These are phyloP conservation scores for Telmatochromis sp. DNA, from an alignment of 2,113 vertebrate genomes.

Conservation along the genomic window DNA sequence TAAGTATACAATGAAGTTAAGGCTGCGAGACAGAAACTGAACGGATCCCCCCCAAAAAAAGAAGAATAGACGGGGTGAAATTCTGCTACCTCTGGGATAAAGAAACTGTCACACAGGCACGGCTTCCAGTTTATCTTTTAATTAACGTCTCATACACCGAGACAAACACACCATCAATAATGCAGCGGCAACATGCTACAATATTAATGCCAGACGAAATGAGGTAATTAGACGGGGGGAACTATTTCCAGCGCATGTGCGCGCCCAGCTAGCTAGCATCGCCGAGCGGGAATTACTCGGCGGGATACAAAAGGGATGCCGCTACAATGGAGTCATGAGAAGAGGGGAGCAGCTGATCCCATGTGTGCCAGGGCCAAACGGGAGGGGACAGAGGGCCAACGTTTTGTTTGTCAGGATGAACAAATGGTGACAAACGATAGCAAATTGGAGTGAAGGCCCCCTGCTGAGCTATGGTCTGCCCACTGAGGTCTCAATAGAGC, in stretches of 20 bases:
- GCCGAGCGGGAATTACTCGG: neutral
- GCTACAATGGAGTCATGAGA: conserved; percentile 2
- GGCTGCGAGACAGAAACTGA: neutral
- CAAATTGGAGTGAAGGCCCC: conserved; percentile 74
- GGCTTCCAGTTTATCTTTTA: conserved; percentile 50
- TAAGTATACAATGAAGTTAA: neutral
- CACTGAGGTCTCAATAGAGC: conserved; percentile 33
- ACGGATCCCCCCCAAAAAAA: neutral
- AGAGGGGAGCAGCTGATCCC: conserved; percentile 39
- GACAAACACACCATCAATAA: conserved; percentile 60
- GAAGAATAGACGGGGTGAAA: neutral
- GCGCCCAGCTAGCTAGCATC: neutral
- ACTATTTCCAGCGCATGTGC: conserved; percentile 30
- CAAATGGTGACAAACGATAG: conserved; percentile 73
- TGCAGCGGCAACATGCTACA: conserved; percentile 44
- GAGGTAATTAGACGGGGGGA: conserved; percentile 42
- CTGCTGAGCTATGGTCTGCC: conserved; percentile 61
- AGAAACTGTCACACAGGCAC: conserved; percentile 36
- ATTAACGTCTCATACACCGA: conserved; percentile 52
- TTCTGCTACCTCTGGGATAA: conserved; percentile 8
- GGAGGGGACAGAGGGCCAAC: conserved; percentile 38
- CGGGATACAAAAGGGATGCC: neutral
- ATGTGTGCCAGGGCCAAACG: conserved; percentile 31
- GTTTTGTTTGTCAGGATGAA: conserved; percentile 56
- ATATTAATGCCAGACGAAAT: conserved; percentile 59